Evolutionary conservation across 2,797 vertebrate genomes (phyloP).

Genomic region (Spatula clypeata): DNA sequence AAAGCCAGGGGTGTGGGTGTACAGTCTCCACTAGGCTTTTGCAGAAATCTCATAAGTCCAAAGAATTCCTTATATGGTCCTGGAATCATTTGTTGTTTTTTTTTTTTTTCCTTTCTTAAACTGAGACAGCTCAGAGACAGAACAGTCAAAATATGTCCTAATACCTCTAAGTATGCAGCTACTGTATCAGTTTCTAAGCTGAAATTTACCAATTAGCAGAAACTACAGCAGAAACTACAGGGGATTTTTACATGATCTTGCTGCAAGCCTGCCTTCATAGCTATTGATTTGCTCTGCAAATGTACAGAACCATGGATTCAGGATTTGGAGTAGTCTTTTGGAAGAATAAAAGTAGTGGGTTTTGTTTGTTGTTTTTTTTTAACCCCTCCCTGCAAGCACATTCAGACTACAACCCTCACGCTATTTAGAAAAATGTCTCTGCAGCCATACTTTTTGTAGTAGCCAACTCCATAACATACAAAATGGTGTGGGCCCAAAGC

Average conservation of each 20-base stretch:
- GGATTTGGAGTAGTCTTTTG: not conserved
- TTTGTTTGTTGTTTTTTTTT: not conserved
- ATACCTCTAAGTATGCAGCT: constrained; percentile 12
- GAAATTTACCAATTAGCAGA: not conserved
- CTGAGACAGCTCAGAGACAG: not conserved
- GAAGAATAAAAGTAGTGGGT: not conserved
- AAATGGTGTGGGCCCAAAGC: not conserved
- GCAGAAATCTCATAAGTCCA: not conserved
- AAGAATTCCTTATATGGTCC: constrained; percentile 57
- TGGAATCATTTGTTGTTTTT: not conserved
- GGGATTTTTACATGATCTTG: not conserved
- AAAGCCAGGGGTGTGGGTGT: not conserved
- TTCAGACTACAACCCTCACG: not conserved
- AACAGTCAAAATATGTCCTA: constrained; percentile 28
- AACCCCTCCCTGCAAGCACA: not conserved
- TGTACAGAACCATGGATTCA: not conserved
- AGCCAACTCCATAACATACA: not conserved
- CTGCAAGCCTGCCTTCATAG: not conserved
- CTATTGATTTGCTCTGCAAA: not conserved
- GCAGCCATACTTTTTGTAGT: not conserved
- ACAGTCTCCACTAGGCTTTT: constrained; percentile 25
- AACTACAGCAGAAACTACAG: not conserved
- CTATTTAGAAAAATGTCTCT: not conserved
- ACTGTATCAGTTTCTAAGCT: not conserved
- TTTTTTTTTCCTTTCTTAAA: not conserved